Evolutionary conservation across 2,888 invertebrate genomes (phyloP).

Genomic region (Eristalinus sepulchralis): DNA sequence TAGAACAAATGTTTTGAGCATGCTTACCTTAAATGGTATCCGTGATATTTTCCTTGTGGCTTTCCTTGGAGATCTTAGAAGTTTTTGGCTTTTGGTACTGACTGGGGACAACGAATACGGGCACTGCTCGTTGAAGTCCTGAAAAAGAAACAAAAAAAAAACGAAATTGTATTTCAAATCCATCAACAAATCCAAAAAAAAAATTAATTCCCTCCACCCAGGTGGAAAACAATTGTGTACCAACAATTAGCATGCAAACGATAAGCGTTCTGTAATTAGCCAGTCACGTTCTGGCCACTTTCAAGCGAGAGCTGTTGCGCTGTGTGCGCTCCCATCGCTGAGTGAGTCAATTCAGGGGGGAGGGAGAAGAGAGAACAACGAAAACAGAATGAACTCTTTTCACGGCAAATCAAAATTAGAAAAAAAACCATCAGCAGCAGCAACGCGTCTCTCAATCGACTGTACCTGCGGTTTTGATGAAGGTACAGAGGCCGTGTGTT

Average conservation of each 20-base stretch:
- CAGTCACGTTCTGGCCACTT: conserved; percentile 58
- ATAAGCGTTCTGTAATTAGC: conserved; percentile 51
- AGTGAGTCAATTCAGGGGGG: conserved; percentile 14
- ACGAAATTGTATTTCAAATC: conserved; percentile 21
- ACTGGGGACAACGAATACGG: conserved; percentile 98
- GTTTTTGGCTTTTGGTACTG: conserved; percentile 96
- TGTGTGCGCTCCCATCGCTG: neutral
- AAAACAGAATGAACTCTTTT: conserved; percentile 28
- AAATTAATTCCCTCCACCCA: neutral
- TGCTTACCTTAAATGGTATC: conserved; percentile 95
- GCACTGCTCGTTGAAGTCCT: conserved; percentile 90
- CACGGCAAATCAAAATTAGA: conserved; percentile 40
- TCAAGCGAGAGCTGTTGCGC: conserved; percentile 24
- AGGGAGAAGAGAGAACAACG: no score
- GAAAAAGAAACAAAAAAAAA: conserved; percentile 78
- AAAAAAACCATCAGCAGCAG: conserved; percentile 7
- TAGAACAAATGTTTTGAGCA: no score
- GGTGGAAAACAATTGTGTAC: conserved; percentile 18
- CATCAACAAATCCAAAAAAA: neutral
- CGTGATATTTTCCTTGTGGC: conserved; percentile 99
- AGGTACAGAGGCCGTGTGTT: conserved; percentile 8
- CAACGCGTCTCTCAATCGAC: neutral
- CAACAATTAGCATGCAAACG: conserved; percentile 43
- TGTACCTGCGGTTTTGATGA: neutral
- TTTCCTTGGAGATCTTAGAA: conserved; percentile 96